These are phyloP conservation scores for Acronicta leporina DNA, from an alignment of 2,888 invertebrate species.

Conservation along the genomic window DNA sequence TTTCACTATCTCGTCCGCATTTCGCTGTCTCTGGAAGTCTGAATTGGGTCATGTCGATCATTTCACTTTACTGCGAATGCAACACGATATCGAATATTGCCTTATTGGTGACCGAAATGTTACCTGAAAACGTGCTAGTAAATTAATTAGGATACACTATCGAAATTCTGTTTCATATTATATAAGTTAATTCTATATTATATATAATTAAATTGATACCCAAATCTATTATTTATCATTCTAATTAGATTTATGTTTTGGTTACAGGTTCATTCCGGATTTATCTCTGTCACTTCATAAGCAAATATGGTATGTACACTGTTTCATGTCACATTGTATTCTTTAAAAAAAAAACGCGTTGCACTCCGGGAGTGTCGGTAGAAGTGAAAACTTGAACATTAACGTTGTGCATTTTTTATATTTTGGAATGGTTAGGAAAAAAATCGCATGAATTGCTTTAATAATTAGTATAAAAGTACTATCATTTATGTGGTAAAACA, in stretches of 20 bases:
- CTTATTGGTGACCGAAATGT: constrained; percentile 54
- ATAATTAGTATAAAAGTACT: no score
- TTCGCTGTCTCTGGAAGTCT: constrained; percentile 31
- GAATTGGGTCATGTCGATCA: constrained; percentile 78
- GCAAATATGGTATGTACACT: constrained; percentile 59
- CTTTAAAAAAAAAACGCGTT: no score
- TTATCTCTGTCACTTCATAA: constrained; percentile 35
- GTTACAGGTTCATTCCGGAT: constrained; percentile 56
- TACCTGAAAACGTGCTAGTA: constrained; percentile 34
- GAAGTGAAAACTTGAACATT: no score
- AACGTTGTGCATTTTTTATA: no score
- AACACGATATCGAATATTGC: constrained; percentile 67
- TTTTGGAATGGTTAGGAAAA: no score
- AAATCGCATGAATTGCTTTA: no score
- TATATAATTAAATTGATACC: not conserved
- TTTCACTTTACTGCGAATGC: constrained; percentile 56
- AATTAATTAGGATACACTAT: constrained; percentile 23
- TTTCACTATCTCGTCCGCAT: constrained; percentile 21
- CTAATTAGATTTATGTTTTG: constrained; percentile 38
- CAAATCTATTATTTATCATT: constrained; percentile 13
- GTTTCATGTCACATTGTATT: not conserved
- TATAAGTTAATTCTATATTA: no score
- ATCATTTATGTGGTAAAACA: no score
- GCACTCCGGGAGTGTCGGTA: no score
- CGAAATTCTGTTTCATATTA: no score